Evolutionary conservation across 2,888 invertebrate genomes (phyloP), one percentile per base, ranked within the genome.

Genomic region (Autographa gamma): DNA sequence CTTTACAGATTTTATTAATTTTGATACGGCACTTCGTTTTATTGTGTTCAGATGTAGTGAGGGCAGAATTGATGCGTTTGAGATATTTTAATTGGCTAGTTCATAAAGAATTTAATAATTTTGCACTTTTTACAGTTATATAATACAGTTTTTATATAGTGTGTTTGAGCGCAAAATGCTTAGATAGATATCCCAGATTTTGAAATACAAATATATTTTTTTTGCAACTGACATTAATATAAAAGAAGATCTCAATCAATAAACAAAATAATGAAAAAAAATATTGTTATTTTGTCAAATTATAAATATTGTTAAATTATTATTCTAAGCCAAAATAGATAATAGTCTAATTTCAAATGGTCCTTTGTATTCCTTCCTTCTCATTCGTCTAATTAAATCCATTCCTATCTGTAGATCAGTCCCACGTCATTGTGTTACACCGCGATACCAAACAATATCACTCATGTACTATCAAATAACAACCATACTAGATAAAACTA

Each of bases 1-100:
- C 76, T 79, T 60, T 71, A 66, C 19, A 74, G 66, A 71, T 76
- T 73, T 78, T 83, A 82, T 81, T 82, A 83, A 81, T 78, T 78
- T 80, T 69, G 74, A 63, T 69, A 67, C 69, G 71, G 59, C 69
- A 62, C 56, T 66, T 63, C 65, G 69, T 68, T 66, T 68, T 74
- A 67, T 74, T 32, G 32, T 59, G 16, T 31, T 32, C 8, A 59
- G 14, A 32, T n/a, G 8, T 16, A 32, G n/a, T 1, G 11, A 59
- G 32, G 32, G 31, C 16, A 32, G 25, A 38, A 68, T 61, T 59
- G 41, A n/a, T 48, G 6, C n/a, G n/a, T 14, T 48, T 16, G 6
- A 6, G 3, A 5, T n/a, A 48, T 41, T 41, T 41, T 13, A 11
- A 41, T 41, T 41, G 41, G 41, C 25, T 25, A 25, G 1, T 25